Evolutionary conservation across 2,113 vertebrate genomes (phyloP).

Genomic region (Passer domesticus): DNA sequence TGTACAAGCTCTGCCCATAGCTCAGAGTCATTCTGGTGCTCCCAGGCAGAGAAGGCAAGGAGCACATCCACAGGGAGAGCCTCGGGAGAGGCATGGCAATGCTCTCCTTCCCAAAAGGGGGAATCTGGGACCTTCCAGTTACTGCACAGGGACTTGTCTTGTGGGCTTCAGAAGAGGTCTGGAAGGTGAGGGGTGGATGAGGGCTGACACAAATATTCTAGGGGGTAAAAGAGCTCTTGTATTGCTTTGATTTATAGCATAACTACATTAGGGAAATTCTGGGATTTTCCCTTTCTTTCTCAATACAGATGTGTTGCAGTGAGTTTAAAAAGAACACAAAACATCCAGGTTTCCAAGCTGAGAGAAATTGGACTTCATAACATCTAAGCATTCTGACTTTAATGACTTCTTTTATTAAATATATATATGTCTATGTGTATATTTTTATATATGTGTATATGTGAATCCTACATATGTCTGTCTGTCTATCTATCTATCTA

Average conservation of each 20-base stretch:
- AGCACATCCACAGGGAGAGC: not conserved
- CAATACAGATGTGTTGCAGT: not conserved
- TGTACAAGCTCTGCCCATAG: accelerated
- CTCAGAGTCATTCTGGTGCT: not conserved
- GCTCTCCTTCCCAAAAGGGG: not conserved
- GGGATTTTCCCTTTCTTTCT: not conserved
- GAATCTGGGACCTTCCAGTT: not conserved
- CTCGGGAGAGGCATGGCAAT: not conserved
- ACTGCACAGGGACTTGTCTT: not conserved
- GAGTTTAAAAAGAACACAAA: not conserved
- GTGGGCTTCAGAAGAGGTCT: not conserved
- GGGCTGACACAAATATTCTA: not conserved
- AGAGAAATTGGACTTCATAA: not conserved
- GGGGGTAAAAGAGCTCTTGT: not conserved
- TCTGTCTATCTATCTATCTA: no score
- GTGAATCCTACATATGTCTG: not conserved
- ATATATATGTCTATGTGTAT: not conserved
- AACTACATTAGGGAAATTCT: not conserved
- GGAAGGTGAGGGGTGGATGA: not conserved
- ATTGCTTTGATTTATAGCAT: not conserved
- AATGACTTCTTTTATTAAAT: not conserved
- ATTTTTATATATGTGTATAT: not conserved
- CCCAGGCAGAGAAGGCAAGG: not conserved
- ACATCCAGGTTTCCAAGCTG: not conserved
- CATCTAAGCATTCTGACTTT: not conserved